Evolutionary conservation across 2,888 invertebrate genomes (phyloP), one percentile per base, ranked within the genome.

Genomic region (Osmoderma eremita): DNA sequence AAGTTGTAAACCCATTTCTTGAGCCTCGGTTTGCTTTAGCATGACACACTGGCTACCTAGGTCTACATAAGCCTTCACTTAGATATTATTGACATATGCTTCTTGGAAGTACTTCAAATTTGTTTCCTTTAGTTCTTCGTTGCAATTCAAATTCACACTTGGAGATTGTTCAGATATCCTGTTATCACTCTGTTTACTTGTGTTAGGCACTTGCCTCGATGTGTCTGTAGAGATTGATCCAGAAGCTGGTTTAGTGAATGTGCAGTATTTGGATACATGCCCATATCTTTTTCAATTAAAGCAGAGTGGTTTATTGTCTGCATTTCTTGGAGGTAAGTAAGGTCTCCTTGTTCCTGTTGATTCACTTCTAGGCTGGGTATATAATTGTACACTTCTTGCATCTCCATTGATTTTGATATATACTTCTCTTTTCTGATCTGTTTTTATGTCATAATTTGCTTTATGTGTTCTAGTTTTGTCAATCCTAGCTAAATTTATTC

Each of bases 31-130:
- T 24, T 24, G 3, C 5, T 5, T 24, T 5, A 24, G 3, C 24
- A 24, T 48, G 5, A 18, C 5, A 5, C 24, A 24, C 17, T 56
- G 56, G 18, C 39, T 56, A 2, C 56, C 15, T 10, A 56, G n/a
- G 38, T 39, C 39, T 13, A 56, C 56, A 30, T 54, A 54, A 5
- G 54, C 54, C n/a, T 36, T 22, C 6, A 24, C 8, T 6, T 18
- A 12, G 5, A 3, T 22, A n/a, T 15, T 12, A 12, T 54, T 30
- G 4, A 54, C 22, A 1, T 2, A 17, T 18, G 20, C 20, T 50
- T 50, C 41, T 41, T 41, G 41, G 10, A 41, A 41, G 12, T 41
- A 41, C 10, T 41, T 41, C 10, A 3, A 41, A 13, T 24, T 24
- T 5, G 4, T 41, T 3, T 41, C 13, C 12, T 2, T 41, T 41